Evolutionary conservation across 2,888 invertebrate species (phyloP).

Genomic region (Cantharis flavilabris): DNA sequence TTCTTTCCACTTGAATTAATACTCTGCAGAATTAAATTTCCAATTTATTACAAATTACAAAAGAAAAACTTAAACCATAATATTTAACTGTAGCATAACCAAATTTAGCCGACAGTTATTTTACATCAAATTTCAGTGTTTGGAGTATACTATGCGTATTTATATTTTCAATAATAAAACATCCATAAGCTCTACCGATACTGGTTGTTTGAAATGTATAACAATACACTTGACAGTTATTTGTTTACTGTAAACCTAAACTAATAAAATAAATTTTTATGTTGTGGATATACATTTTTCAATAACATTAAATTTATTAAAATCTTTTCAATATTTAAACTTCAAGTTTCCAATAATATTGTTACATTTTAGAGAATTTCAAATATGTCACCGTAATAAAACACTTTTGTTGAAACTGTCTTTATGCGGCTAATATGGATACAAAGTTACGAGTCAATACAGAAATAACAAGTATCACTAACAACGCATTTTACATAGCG

Average conservation of each 20-base stretch:
- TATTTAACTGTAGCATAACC: neutral
- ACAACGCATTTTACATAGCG: neutral
- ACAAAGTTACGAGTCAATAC: conserved; percentile 1
- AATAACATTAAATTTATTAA: neutral
- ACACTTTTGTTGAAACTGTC: conserved; percentile 1
- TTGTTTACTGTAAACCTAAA: neutral
- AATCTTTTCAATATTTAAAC: neutral
- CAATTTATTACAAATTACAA: neutral
- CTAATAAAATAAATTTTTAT: neutral
- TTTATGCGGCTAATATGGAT: neutral
- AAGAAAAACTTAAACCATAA: neutral
- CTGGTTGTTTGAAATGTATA: neutral
- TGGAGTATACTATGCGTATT: neutral
- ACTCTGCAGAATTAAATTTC: neutral
- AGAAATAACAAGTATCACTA: neutral
- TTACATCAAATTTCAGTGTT: neutral
- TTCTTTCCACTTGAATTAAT: neutral
- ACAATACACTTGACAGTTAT: neutral
- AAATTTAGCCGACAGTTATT: neutral
- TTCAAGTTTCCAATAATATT: neutral
- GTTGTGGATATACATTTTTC: neutral
- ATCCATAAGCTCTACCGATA: neutral
- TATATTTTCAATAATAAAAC: neutral
- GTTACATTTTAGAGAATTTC: neutral
- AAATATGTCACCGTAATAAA: neutral